phyloP scores from a whole-genome alignment of 1,140 invertebrate species.

The Trichoplusia ni region DNA sequence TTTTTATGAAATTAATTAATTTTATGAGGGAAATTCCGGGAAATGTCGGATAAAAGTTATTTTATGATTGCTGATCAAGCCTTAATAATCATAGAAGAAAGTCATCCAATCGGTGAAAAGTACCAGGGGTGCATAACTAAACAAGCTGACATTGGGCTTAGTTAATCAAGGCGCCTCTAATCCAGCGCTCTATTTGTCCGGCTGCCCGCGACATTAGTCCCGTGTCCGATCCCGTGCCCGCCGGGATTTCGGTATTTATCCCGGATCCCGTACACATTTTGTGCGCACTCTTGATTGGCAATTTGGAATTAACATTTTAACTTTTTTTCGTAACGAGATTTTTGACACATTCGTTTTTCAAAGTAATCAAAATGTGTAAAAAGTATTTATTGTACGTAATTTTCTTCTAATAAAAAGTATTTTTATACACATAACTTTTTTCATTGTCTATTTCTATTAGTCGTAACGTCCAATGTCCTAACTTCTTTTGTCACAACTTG shows the following conservation, averaged over 20 bases:
- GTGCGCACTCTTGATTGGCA: constrained; percentile 22
- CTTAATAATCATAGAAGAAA: neutral
- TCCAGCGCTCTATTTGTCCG: constrained; percentile 48
- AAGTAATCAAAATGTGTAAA: no score
- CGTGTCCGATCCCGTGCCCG: constrained; percentile 28
- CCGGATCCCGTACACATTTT: constrained; percentile 23
- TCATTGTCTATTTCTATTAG: no score
- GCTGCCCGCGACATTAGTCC: constrained; percentile 48
- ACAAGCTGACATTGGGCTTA: constrained; percentile 34
- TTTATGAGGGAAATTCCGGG: no score
- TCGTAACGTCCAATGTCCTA: no score
- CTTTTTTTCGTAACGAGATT: constrained; percentile 3
- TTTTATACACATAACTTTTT: no score
- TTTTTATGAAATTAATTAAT: no score
- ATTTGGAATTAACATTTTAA: constrained; percentile 23
- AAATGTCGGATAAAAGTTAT: no score
- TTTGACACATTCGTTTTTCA: no score
- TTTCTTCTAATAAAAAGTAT: no score
- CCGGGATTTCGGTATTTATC: constrained; percentile 27
- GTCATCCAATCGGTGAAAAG: constrained; percentile 18
- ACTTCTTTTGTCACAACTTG: no score
- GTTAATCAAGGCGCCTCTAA: constrained; percentile 48
- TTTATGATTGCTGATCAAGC: no score
- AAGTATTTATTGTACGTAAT: no score
- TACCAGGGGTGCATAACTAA: constrained; percentile 41